Percentiles rank a stretch among this genome's conserved stretches.
Conservation (phyloP, 2,888 invertebrate genomes). For the Rhorus exstirpatorius region DNA sequence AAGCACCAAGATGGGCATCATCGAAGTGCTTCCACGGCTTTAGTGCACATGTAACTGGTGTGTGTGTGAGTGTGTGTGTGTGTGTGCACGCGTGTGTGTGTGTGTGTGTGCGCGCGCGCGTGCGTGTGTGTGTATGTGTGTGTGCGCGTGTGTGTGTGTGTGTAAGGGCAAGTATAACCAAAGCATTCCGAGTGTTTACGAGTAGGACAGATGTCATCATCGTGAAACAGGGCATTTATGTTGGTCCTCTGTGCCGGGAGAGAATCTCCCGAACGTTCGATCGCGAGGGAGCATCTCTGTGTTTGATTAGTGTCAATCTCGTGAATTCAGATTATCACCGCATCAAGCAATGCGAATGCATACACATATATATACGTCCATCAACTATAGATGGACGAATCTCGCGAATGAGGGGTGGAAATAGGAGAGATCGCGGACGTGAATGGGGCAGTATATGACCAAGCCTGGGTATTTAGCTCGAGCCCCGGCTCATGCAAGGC, state of each 20-base stretch:
- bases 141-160: not conserved
- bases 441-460: conserved; percentile 24
- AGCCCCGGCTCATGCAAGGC: conserved; percentile 76
- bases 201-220: conserved; percentile 60
- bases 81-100: not conserved
- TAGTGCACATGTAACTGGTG: not conserved
- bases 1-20: conserved; percentile 47
- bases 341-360: conserved; percentile 48
- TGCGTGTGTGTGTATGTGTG: not conserved
- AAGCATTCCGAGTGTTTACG: conserved; percentile 55
- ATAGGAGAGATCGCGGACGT: conserved; percentile 34
- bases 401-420: conserved; percentile 37
- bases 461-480: conserved; percentile 29
- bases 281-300: conserved; percentile 38
- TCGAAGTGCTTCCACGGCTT: conserved; percentile 32
- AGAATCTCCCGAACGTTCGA: conserved; percentile 19
- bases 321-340: conserved; percentile 73
- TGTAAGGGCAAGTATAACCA: conserved; percentile 1
- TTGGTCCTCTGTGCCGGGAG: conserved; percentile 40
- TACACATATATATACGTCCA: conserved; percentile 61
- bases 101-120: not conserved
- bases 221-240: conserved; percentile 29
- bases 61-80: not conserved
- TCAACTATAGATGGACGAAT: conserved; percentile 79
- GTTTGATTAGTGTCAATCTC: conserved; percentile 77